Evolutionary conservation across 2,797 vertebrate genomes (phyloP).

Genomic region (Iguana delicatissima): DNA sequence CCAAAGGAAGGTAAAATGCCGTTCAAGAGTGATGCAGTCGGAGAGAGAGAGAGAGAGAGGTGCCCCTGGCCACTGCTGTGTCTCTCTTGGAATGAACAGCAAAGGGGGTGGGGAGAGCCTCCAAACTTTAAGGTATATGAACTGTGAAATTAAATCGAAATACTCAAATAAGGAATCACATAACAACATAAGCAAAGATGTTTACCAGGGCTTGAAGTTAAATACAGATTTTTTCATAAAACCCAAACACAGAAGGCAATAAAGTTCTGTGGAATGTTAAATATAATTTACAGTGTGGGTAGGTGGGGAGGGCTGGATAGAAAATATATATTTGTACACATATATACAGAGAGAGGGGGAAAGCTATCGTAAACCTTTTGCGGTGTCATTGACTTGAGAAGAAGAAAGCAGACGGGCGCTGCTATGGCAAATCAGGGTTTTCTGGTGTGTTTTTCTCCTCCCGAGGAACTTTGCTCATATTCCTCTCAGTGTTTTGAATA

Average conservation of each 20-base stretch:
- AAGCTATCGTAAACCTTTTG: constrained; percentile 53
- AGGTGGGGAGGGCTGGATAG: not conserved
- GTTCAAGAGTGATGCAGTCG: not conserved
- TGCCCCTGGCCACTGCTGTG: constrained; percentile 41
- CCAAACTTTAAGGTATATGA: constrained; percentile 85
- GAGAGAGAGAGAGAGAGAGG: not conserved
- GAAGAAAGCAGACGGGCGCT: constrained; percentile 14
- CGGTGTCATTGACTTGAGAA: constrained; percentile 2
- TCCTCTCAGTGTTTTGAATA: not conserved
- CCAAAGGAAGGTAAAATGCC: not conserved
- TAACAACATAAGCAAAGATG: constrained; percentile 84
- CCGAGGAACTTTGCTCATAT: constrained; percentile 13
- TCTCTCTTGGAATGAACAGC: constrained; percentile 58
- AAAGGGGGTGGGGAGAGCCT: constrained; percentile 55
- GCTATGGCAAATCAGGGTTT: constrained; percentile 15
- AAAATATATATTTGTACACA: not conserved
- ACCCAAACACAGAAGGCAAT: constrained; percentile 79
- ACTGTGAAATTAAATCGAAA: constrained; percentile 87
- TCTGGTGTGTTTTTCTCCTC: not conserved
- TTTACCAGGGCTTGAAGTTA: constrained; percentile 87
- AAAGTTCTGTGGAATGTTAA: constrained; percentile 83
- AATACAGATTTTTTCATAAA: constrained; percentile 85
- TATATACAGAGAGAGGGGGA: constrained; percentile 55
- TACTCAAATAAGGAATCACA: constrained; percentile 83
- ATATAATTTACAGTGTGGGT: constrained; percentile 78